phyloP scores from a whole-genome alignment of 2,888 invertebrate species.

The Hydrotaea diabolus region DNA sequence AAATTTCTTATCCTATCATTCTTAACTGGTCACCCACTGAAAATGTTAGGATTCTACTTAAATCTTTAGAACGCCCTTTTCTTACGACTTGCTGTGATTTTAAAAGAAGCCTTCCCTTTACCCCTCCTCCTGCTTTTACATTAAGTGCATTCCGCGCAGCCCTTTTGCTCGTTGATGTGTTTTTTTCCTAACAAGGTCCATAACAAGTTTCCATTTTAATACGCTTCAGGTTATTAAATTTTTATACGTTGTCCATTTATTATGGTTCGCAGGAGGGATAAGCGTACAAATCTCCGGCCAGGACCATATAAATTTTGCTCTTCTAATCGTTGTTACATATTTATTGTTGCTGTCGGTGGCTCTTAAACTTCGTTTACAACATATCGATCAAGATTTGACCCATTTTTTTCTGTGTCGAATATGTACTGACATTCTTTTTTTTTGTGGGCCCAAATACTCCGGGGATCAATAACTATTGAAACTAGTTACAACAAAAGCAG shows the following conservation, averaged over 20 bases:
- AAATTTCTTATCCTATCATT: no score
- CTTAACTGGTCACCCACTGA: no score
- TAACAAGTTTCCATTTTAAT: not conserved
- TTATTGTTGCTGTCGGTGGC: not conserved
- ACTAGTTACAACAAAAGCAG: not conserved
- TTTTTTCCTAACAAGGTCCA: not conserved
- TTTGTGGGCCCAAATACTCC: not conserved
- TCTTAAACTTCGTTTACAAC: not conserved
- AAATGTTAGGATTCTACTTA: no score
- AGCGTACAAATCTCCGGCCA: not conserved
- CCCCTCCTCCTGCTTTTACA: no score
- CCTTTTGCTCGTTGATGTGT: no score
- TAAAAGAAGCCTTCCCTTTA: no score
- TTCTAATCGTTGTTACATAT: conserved; percentile 18
- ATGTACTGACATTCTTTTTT: no score
- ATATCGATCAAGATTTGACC: conserved; percentile 27
- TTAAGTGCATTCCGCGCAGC: no score
- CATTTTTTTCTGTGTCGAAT: not conserved
- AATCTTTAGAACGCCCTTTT: no score
- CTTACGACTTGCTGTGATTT: no score
- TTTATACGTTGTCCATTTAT: not conserved
- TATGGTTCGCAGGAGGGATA: not conserved
- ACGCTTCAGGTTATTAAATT: not conserved
- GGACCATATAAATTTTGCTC: not conserved
- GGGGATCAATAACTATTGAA: conserved; percentile 26